These are phyloP conservation scores for Potorous gilbertii DNA, from an alignment of 2,797 vertebrate genomes.

Conservation along the genomic window DNA sequence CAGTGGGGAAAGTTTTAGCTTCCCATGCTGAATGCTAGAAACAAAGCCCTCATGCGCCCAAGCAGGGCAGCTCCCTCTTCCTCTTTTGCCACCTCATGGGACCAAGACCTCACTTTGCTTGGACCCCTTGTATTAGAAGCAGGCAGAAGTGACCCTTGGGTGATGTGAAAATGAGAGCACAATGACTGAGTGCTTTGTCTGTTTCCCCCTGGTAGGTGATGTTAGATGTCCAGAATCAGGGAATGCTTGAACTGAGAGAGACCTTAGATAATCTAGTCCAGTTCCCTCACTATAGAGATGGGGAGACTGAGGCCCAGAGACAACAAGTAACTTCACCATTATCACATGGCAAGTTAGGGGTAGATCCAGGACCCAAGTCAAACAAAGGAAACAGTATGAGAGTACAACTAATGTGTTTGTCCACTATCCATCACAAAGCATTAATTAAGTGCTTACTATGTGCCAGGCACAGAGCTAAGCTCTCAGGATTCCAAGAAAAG, in stretches of 20 bases:
- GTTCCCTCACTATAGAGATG: background rate
- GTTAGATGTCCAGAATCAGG: background rate
- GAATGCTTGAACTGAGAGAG: background rate
- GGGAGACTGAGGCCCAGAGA: background rate
- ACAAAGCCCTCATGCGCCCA: background rate
- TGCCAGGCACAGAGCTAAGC: background rate
- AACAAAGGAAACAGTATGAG: background rate
- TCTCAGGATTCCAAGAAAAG: background rate
- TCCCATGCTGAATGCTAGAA: background rate
- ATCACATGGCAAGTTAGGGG: background rate
- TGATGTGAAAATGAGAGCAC: background rate
- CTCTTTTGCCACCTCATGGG: background rate
- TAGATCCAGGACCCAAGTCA: background rate
- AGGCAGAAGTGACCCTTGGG: background rate
- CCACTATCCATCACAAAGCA: background rate
- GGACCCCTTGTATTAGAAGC: background rate
- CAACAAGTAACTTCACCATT: background rate
- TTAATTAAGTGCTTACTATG: background rate
- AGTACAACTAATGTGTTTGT: background rate
- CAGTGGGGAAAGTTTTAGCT: background rate
- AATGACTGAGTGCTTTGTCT: background rate
- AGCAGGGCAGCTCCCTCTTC: background rate
- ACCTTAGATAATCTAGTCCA: background rate
- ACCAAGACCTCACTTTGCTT: background rate
- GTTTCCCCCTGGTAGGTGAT: background rate